Conservation (phyloP, 2,797 vertebrate genomes). For the Moxostoma hubbsi region DNA sequence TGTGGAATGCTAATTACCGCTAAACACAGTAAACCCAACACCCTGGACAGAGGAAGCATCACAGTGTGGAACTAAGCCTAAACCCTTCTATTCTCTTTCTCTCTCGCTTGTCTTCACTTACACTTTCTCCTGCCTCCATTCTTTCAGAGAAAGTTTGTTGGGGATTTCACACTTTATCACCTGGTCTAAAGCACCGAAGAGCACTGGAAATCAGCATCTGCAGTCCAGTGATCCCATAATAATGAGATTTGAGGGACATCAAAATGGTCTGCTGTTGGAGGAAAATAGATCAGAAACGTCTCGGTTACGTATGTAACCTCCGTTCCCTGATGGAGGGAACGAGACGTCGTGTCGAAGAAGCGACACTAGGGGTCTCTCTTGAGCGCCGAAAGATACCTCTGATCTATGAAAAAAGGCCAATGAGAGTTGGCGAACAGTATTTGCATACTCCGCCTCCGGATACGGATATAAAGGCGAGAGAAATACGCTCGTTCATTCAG, state of each 20-base stretch:
- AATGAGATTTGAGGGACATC: conserved; percentile 82
- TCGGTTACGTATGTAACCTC: no score
- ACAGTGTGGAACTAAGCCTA: conserved; percentile 37
- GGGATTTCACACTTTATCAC: conserved; percentile 70
- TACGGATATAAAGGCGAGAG: no score
- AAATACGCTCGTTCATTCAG: no score
- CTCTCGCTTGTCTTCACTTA: conserved; percentile 28
- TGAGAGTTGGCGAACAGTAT: no score
- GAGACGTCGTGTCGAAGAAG: no score
- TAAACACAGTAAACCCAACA: conserved; percentile 59
- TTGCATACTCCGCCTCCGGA: no score
- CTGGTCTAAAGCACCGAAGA: conserved; percentile 58
- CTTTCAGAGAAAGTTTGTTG: conserved; percentile 63
- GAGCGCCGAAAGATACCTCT: no score
- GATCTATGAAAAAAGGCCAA: no score
- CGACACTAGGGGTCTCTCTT: no score
- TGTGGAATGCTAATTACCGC: conserved; percentile 61
- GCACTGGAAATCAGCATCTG: conserved; percentile 68
- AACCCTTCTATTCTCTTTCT: conserved; percentile 10
- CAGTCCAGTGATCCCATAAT: conserved; percentile 62
- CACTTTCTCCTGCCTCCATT: conserved; percentile 44
- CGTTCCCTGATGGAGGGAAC: no score
- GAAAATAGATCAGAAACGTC: conserved; percentile 68
- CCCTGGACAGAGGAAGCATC: conserved; percentile 51
- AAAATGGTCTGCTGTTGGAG: conserved; percentile 71